Conservation (phyloP, 1,140 invertebrate species). For the Acyrthosiphon pisum region DNA sequence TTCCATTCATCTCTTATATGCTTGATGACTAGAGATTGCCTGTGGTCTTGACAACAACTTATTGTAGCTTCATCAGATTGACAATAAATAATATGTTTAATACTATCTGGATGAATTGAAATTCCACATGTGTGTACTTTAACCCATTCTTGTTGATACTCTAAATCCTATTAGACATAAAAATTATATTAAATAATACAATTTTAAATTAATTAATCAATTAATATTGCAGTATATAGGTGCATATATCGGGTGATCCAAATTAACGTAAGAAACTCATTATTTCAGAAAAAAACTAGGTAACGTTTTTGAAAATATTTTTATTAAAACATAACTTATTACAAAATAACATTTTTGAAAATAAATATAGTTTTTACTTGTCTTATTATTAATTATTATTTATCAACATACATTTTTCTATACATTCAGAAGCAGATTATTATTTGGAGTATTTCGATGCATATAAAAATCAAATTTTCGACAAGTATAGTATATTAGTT, state of each 20-base stretch:
- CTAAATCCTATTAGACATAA: constrained; percentile 62
- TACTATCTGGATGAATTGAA: constrained; percentile 63
- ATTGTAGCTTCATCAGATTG: constrained; percentile 63
- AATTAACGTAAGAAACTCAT: neutral
- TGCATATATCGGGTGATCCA: neutral
- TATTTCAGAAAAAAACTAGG: neutral
- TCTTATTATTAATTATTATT: too few relatives aligned
- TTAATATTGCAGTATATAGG: neutral
- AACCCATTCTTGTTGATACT: constrained; percentile 64
- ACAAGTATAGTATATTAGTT: too few relatives aligned
- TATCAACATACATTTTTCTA: too few relatives aligned
- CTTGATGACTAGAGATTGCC: constrained; percentile 64
- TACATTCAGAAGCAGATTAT: too few relatives aligned
- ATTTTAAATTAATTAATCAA: neutral
- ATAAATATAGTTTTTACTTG: too few relatives aligned
- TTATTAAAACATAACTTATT: too few relatives aligned
- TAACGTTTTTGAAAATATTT: too few relatives aligned
- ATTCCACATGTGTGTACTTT: constrained; percentile 62
- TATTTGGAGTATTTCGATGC: too few relatives aligned
- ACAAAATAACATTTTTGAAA: too few relatives aligned
- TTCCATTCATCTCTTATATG: constrained; percentile 64
- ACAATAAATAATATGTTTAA: constrained; percentile 64
- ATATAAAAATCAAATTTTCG: too few relatives aligned
- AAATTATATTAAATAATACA: neutral
- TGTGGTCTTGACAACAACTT: constrained; percentile 66